Conservation (phyloP, 2,797 vertebrate genomes). For the Kryptopterus vitreolus region DNA sequence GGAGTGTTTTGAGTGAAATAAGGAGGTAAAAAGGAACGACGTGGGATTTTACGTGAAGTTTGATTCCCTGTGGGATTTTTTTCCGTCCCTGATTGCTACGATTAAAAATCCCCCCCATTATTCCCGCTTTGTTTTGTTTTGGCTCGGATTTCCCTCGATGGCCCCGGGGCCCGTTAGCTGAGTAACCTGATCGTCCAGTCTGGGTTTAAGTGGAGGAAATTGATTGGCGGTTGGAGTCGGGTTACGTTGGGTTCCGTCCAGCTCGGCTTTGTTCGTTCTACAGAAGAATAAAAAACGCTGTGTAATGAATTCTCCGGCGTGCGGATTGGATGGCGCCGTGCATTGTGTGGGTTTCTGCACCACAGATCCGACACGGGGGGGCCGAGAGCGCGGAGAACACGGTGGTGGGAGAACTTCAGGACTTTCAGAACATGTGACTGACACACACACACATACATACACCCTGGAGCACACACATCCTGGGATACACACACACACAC, state of each 20-base stretch:
- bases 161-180: constrained; percentile 59
- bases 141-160: constrained; percentile 68
- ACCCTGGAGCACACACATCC: not conserved
- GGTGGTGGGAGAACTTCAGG: not conserved
- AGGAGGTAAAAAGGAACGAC: too few relatives aligned
- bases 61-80: constrained; percentile 38
- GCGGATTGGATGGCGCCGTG: constrained; percentile 57
- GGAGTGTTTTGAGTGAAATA: too few relatives aligned
- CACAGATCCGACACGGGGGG: not conserved
- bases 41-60: too few relatives aligned
- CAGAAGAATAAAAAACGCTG: constrained; percentile 57
- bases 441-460: not conserved
- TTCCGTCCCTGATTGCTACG: constrained; percentile 57
- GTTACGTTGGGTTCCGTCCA: constrained; percentile 67
- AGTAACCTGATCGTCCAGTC: constrained; percentile 80
- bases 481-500: too few relatives aligned
- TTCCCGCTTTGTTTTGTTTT: constrained; percentile 65
- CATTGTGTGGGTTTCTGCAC: constrained; percentile 50
- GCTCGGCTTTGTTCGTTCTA: constrained; percentile 71
- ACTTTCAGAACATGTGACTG: not conserved
- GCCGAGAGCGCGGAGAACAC: constrained; percentile 1
- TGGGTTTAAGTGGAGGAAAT: constrained; percentile 81
- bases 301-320: constrained; percentile 69
- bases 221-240: constrained; percentile 79
- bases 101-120: constrained; percentile 43